Evolutionary conservation across 2,888 invertebrate species (phyloP).

Genomic region (Nymphalis urticae): DNA sequence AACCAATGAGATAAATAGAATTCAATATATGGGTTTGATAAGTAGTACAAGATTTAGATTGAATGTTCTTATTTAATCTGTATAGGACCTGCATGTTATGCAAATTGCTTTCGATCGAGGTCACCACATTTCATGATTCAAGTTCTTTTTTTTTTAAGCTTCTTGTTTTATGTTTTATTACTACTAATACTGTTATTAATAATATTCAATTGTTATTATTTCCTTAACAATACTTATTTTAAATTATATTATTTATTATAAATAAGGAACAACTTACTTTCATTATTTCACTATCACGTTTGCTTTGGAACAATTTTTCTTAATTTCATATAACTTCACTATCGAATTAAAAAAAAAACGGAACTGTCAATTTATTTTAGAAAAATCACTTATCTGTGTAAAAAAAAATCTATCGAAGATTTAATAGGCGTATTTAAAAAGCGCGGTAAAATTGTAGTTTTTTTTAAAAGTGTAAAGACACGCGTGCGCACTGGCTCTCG

Average conservation of each 20-base stretch:
- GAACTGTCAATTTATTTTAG: neutral
- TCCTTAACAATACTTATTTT: neutral
- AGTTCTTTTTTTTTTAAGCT: too few species aligned
- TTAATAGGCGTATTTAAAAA: neutral
- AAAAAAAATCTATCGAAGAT: neutral
- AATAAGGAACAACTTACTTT: constrained; percentile 4
- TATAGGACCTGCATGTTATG: too few species aligned
- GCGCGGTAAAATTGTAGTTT: neutral
- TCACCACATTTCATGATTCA: too few species aligned
- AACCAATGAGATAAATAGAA: too few species aligned
- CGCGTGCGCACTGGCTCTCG: constrained; percentile 29
- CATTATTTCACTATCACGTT: neutral
- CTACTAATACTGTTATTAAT: too few species aligned
- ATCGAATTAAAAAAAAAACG: neutral
- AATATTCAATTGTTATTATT: too few species aligned
- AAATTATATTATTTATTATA: neutral
- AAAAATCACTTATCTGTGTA: neutral
- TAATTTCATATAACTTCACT: neutral
- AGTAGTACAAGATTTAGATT: too few species aligned
- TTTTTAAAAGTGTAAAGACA: neutral
- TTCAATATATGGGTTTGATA: too few species aligned
- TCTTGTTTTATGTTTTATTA: too few species aligned
- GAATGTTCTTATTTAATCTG: too few species aligned
- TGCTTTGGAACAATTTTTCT: neutral
- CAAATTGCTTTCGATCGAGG: too few species aligned